Conservation (phyloP, 2,797 vertebrate species). For the Rousettus madagascariensis region DNA sequence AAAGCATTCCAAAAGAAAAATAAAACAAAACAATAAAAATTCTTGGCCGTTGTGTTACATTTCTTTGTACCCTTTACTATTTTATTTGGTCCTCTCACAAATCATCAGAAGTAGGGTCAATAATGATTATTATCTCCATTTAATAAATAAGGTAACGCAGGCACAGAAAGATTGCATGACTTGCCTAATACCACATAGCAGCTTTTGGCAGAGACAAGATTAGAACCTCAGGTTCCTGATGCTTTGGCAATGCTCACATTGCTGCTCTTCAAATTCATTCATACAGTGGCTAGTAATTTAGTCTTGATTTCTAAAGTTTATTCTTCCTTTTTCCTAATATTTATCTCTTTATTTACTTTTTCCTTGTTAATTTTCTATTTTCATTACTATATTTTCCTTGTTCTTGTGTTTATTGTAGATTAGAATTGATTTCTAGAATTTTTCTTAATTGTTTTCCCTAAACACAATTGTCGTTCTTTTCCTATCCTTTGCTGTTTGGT, state of each 20-base stretch:
- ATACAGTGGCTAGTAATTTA: background rate
- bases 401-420: background rate
- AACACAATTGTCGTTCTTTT: background rate
- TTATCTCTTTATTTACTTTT: background rate
- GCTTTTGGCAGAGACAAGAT: background rate
- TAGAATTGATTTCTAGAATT: background rate
- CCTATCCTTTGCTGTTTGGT: background rate
- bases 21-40: background rate
- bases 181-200: background rate
- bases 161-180: background rate
- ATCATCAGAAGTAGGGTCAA: background rate
- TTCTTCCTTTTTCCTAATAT: background rate
- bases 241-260: background rate
- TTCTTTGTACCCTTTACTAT: background rate
- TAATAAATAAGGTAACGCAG: background rate
- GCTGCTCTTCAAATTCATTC: background rate
- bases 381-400: background rate
- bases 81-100: background rate
- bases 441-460: background rate
- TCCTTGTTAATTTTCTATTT: background rate
- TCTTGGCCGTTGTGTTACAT: background rate
- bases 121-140: background rate
- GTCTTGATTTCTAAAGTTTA: background rate
- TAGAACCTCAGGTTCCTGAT: background rate
- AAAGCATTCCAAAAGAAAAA: constrained; percentile 1